phyloP scores from a whole-genome alignment of 2,888 invertebrate genomes.

The Brachyopa scutellaris region DNA sequence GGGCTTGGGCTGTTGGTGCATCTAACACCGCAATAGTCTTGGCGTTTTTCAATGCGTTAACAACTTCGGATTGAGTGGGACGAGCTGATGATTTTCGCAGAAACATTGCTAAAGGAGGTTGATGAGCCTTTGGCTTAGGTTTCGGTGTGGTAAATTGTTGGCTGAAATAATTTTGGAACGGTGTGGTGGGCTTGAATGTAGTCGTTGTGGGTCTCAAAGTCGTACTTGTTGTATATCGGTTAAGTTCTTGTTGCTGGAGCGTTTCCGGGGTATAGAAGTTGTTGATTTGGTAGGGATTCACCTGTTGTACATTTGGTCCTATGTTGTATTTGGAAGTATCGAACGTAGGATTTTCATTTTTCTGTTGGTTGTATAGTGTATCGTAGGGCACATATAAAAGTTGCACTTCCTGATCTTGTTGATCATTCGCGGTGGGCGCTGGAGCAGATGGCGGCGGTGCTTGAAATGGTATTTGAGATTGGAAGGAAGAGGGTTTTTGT shows the following conservation, averaged over 20 bases:
- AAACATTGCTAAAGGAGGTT: constrained; percentile 92
- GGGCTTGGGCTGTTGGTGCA: constrained; percentile 86
- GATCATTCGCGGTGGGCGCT: constrained; percentile 57
- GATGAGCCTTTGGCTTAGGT: constrained; percentile 87
- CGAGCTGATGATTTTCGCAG: constrained; percentile 83
- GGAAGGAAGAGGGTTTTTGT: constrained; percentile 75
- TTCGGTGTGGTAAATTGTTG: constrained; percentile 83
- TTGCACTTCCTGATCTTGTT: constrained; percentile 87
- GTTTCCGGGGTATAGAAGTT: constrained; percentile 81
- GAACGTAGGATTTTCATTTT: constrained; percentile 75
- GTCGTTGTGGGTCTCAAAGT: constrained; percentile 77
- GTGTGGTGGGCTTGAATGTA: constrained; percentile 76
- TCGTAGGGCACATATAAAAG: constrained; percentile 92
- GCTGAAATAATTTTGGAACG: constrained; percentile 77
- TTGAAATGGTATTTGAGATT: constrained; percentile 71
- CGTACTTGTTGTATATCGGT: constrained; percentile 76
- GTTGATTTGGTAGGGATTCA: constrained; percentile 82
- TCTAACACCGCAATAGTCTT: constrained; percentile 90
- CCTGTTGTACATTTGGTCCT: constrained; percentile 78
- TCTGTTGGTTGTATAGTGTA: constrained; percentile 84
- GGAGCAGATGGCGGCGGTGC: constrained; percentile 64
- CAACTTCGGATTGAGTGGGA: constrained; percentile 87
- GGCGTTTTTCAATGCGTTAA: constrained; percentile 87
- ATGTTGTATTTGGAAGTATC: constrained; percentile 78
- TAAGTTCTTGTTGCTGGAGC: constrained; percentile 73